Evolutionary conservation across 1,140 invertebrate species (phyloP), one percentile per base, ranked within the genome.

Genomic region (Sycobia sp.): DNA sequence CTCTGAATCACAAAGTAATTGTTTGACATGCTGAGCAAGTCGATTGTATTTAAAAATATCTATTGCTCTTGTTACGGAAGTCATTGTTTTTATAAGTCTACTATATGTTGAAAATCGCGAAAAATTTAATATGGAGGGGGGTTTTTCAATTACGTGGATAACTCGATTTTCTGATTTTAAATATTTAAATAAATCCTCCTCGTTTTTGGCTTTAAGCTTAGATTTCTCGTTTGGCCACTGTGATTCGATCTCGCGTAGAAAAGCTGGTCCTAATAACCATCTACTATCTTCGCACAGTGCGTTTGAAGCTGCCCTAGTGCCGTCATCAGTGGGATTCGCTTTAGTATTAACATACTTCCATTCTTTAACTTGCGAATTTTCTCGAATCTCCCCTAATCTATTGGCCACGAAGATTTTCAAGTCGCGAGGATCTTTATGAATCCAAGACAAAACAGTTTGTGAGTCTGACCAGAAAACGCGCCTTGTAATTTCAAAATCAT

Each of bases 351-450:
- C 34, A 16, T 34, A 54, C 4, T 16, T 10, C 50, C 50, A 50
- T 14, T 36, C 29, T 4, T 39, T 14, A 22, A n/a, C 50, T 11
- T 23, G 4, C 8, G 47, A 50, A 10, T 29, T 50, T 32, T 29
- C 18, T 29, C 47, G n/a, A 23, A 58, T 58, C 22, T 58, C 44
- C 1, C 41, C 27, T 27, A 49, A 38, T 5, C 32, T 43, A 23
- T 49, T 58, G 2, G 29, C 29, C 5, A 58, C 56, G 23, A 47
- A n/a, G n/a, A n/a, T n/a, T n/a, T n/a, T n/a, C n/a, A n/a, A n/a
- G n/a, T n/a, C n/a, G n/a, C n/a, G n/a, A 11, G 44, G 56, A 23
- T 49, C 56, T 23, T 20, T 23, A 39, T 49, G 49, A 25, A 59
- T 47, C 56, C 56, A 59, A n/a, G 18, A 8, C 22, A 58, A 11